These are phyloP conservation scores for Sarcophilus harrisii DNA, from an alignment of 2,797 vertebrate species.

Conservation along the genomic window DNA sequence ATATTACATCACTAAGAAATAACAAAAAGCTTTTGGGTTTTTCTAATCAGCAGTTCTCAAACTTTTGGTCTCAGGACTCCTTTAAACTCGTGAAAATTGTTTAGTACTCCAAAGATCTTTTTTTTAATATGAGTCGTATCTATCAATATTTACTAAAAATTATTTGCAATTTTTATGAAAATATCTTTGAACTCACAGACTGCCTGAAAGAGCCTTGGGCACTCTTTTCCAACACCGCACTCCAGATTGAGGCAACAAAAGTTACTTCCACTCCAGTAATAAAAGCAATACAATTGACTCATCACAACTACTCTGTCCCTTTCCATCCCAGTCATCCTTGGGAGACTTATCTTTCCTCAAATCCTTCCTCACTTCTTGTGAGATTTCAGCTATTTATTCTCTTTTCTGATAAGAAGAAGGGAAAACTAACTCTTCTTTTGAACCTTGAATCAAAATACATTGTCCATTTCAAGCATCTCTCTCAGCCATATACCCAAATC, in stretches of 20 bases:
- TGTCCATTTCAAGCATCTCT: background rate
- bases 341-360: background rate
- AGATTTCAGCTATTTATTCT: background rate
- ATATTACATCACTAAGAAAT: too few species aligned
- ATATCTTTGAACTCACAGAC: too few species aligned
- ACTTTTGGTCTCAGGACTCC: too few species aligned
- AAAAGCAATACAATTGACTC: background rate
- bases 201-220: too few species aligned
- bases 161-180: too few species aligned
- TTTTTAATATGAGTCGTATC: too few species aligned
- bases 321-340: background rate
- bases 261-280: background rate
- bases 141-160: too few species aligned
- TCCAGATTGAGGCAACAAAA: background rate
- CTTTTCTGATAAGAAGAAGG: background rate
- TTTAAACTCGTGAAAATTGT: too few species aligned
- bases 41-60: too few species aligned
- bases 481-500: background rate
- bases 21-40: too few species aligned
- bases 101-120: too few species aligned
- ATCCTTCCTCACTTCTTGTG: background rate
- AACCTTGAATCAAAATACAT: background rate
- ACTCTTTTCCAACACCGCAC: background rate
- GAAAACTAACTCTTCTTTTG: background rate
- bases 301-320: background rate